Base-by-base conservation (phyloP, 2,797 vertebrate species). In the Enteromius thamalakanensis region DNA sequence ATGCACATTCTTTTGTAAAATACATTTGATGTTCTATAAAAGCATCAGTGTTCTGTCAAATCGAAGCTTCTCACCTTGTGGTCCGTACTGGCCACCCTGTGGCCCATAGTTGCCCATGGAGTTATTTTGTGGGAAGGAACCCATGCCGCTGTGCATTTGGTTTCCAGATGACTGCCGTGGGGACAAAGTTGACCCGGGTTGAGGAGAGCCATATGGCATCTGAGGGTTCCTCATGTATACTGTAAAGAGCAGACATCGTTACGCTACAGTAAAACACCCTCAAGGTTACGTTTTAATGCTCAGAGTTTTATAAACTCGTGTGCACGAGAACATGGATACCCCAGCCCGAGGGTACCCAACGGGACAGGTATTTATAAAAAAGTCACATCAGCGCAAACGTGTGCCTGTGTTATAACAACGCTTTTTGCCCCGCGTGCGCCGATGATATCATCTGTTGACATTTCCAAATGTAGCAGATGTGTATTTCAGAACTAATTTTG, bases 121-220 rank as follows among this genome's bases (percentile, higher is more conserved):
- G 92, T 97, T 99, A 91, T 95, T 95, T 92, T 98, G 98, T 87
- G 97, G 97, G 91, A 98, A 99, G 11, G 97, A 95, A 86, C 96
- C 97, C 96, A 99, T 98, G 82, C 95, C 96, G 84, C 94, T 90
- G 82, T 99, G 97, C 93, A 99, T 96, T 93, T 99, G 97, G 88
- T 95, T 95, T 94, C 96, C 98, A 69, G 98, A 96, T 87, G 97
- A 97, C 93, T 98, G 98, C 90, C 98, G 97, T 83, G 98, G 98
- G 87, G 98, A 99, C 96, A 99, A 97, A 95, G 98, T 97, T 34
- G 98, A 99, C 89, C 96, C 96, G n/a, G 97, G 96, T 91, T 98
- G 97, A 88, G 98, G 97, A 83, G 97, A 99, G 85, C 96, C 97
- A 82, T 99, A 99, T 65, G 97, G 95, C 94, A 99, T 97, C 94